A percentile compares a stretch with the other conserved stretches of the same genome.
Evolutionary conservation across 2,113 vertebrate genomes (phyloP).

Genomic region (Passer domesticus): DNA sequence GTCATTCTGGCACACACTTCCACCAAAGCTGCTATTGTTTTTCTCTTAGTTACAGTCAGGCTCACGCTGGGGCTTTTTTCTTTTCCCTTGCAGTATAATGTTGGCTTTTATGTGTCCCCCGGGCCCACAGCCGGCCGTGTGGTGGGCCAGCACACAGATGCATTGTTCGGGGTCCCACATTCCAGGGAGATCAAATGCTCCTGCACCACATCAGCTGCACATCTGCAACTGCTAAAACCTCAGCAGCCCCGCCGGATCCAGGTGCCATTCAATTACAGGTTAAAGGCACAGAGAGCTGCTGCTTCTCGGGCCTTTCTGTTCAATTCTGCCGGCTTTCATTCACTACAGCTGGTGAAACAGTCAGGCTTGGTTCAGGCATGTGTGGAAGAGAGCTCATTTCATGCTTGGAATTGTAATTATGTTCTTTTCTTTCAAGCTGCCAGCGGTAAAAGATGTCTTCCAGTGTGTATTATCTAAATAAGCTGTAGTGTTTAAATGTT

Average conservation of each 20-base stretch:
- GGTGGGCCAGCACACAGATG: slow-evolving; percentile 43
- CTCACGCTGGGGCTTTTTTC: slow-evolving; percentile 47
- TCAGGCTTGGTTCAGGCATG: slow-evolving; percentile 71
- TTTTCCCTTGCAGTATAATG: slow-evolving; percentile 29
- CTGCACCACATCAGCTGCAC: slow-evolving; percentile 32
- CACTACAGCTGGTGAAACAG: slow-evolving; percentile 74
- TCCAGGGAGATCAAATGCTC: slow-evolving; percentile 46
- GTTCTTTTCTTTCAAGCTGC: slow-evolving; percentile 67
- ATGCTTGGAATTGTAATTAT: slow-evolving; percentile 72
- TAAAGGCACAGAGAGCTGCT: slow-evolving; percentile 54
- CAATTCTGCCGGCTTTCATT: slow-evolving; percentile 75
- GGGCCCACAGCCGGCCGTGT: not conserved
- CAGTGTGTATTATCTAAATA: slow-evolving; percentile 56
- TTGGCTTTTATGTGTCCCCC: slow-evolving; percentile 38
- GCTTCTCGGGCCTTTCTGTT: slow-evolving; percentile 46
- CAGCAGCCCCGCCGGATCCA: slow-evolving; percentile 66
- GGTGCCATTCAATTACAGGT: slow-evolving; percentile 76
- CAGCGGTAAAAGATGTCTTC: slow-evolving; percentile 66
- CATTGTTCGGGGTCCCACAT: slow-evolving; percentile 43
- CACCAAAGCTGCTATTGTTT: slow-evolving; percentile 32
- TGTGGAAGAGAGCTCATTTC: slow-evolving; percentile 68
- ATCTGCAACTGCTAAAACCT: slow-evolving; percentile 40
- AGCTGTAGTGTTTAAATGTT: slow-evolving; percentile 50
- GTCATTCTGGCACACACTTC: slow-evolving; percentile 19
- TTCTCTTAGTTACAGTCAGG: slow-evolving; percentile 12